Percentiles rank a stretch among this genome's conserved stretches.
Conservation (phyloP, 2,888 invertebrate genomes). For the Drosophila meridionalis region DNA sequence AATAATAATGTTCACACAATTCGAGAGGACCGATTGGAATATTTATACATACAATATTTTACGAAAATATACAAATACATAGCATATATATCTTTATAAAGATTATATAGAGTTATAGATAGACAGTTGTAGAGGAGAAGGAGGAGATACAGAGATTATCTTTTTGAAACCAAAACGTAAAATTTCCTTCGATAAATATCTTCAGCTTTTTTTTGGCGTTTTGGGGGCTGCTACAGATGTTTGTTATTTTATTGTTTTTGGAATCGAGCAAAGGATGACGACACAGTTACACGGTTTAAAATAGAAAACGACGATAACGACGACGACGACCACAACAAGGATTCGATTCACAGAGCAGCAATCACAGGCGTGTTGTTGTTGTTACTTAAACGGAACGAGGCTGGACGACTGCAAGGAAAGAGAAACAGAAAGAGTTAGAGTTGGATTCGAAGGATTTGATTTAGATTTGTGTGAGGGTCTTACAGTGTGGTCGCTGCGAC, state of each 20-base stretch:
- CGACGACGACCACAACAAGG: conserved; percentile 54
- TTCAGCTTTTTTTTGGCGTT: conserved; percentile 64
- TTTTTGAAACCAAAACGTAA: conserved; percentile 54
- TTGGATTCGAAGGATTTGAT: not conserved
- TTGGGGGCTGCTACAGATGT: conserved; percentile 70
- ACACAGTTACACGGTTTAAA: conserved; percentile 39
- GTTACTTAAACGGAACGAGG: conserved; percentile 90
- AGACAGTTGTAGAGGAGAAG: conserved; percentile 8
- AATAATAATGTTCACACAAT: conserved; percentile 31
- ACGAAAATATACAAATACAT: conserved; percentile 65
- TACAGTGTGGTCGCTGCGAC: conserved; percentile 91
- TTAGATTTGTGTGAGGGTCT: conserved; percentile 83
- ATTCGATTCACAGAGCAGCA: conserved; percentile 86
- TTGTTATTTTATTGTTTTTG: conserved; percentile 5
- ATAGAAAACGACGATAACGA: conserved; percentile 32
- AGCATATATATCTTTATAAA: conserved; percentile 12
- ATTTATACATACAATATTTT: conserved; percentile 63
- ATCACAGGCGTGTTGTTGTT: conserved; percentile 89
- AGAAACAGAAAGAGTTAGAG: conserved; percentile 10
- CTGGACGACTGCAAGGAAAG: conserved; percentile 89
- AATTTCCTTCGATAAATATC: conserved; percentile 30
- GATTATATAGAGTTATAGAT: conserved; percentile 16
- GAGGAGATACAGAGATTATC: conserved; percentile 36
- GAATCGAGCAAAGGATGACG: conserved; percentile 58
- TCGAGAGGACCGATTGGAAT: conserved; percentile 58